Evolutionary conservation across 2,797 vertebrate genomes (phyloP).

Genomic region (Oreonectes daqikongensis): DNA sequence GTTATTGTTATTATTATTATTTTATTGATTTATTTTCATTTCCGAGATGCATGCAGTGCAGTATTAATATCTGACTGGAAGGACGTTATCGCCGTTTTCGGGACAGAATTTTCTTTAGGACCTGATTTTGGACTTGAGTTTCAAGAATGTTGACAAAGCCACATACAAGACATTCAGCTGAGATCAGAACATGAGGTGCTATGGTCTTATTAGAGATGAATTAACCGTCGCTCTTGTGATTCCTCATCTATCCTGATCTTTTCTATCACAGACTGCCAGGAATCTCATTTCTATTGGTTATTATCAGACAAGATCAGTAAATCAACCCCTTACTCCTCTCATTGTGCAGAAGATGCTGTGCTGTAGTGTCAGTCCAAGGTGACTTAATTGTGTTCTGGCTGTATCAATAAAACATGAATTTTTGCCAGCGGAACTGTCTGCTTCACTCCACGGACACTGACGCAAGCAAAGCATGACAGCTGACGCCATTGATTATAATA

Average conservation of each 20-base stretch:
- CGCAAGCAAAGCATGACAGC: slow-evolving; percentile 36
- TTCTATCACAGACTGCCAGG: slow-evolving; percentile 20
- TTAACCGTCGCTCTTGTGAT: slow-evolving; percentile 24
- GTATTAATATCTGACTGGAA: too few species aligned
- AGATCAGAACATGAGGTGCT: slow-evolving; percentile 32
- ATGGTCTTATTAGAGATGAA: slow-evolving; percentile 21
- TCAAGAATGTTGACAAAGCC: not conserved
- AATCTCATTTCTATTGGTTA: slow-evolving; percentile 24
- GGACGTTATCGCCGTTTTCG: not conserved
- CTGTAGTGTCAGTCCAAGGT: slow-evolving; percentile 28
- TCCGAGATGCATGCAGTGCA: too few species aligned
- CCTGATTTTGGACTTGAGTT: not conserved
- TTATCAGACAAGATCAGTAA: slow-evolving; percentile 7
- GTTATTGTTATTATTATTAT: too few species aligned
- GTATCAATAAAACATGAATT: slow-evolving; percentile 50
- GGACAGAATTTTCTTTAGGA: not conserved
- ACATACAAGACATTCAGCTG: slow-evolving; percentile 11
- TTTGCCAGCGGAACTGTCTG: slow-evolving; percentile 34
- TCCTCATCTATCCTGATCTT: slow-evolving; percentile 20
- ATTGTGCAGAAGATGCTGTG: slow-evolving; percentile 12
- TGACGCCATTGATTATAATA: slow-evolving; percentile 45
- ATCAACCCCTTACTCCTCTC: not conserved
- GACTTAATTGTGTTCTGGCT: slow-evolving; percentile 42
- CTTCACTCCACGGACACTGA: slow-evolving; percentile 35
- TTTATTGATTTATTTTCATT: too few species aligned